phyloP scores from a whole-genome alignment of 1,140 invertebrate genomes.

The Sinonovacula constricta region DNA sequence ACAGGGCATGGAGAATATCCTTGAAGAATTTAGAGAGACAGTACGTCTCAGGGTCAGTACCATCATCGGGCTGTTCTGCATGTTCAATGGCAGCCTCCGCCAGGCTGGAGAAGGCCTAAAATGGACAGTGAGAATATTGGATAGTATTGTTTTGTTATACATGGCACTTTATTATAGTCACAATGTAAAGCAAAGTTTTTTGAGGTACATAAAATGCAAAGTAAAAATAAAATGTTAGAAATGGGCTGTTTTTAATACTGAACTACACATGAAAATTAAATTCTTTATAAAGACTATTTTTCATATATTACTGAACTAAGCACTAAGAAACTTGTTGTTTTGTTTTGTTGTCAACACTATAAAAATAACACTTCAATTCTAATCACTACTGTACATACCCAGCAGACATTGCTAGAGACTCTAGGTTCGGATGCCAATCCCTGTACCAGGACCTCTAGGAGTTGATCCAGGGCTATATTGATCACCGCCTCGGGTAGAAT shows the following conservation, averaged over 20 bases:
- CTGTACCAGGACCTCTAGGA: constrained; percentile 93
- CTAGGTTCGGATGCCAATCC: constrained; percentile 93
- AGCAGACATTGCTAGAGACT: constrained; percentile 99
- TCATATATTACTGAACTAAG: too few relatives aligned
- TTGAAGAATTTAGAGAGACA: constrained; percentile 96
- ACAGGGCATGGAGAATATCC: constrained; percentile 92
- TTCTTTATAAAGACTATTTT: too few relatives aligned
- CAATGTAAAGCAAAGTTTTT: too few relatives aligned
- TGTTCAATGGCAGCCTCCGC: constrained; percentile 97
- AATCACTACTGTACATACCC: constrained; percentile 85
- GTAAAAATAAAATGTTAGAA: too few relatives aligned
- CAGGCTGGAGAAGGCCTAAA: constrained; percentile 93
- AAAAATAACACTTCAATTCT: too few relatives aligned
- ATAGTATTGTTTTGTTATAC: too few relatives aligned
- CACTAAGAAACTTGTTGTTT: too few relatives aligned
- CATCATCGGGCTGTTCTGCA: constrained; percentile 83
- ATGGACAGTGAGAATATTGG: constrained; percentile 21
- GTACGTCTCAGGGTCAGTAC: constrained; percentile 92
- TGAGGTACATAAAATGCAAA: too few relatives aligned
- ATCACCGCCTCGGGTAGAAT: constrained; percentile 97
- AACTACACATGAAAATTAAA: too few relatives aligned
- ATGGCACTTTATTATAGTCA: too few relatives aligned
- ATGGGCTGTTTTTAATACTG: too few relatives aligned
- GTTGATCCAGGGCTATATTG: constrained; percentile 86
- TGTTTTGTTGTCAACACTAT: too few relatives aligned